Base-by-base conservation (phyloP, 2,888 invertebrate species). In the Drosophila quinaria region DNA sequence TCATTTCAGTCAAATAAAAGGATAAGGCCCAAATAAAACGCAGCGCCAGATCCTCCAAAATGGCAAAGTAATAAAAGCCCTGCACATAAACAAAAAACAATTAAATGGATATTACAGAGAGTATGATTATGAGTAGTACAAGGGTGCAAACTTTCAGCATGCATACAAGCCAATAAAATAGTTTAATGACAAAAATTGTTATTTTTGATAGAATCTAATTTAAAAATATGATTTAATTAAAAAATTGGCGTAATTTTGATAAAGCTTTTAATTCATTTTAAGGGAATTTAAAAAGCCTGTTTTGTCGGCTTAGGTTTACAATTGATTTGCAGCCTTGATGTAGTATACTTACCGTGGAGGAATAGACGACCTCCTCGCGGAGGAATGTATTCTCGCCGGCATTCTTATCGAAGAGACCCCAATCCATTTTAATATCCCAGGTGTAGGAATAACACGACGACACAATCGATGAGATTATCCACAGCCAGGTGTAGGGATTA, bases 371-470 rank as follows among this genome's bases (percentile, higher is more conserved):
- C 94, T 99, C 98, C 91, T 99, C 98, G 44, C 99, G 94, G 1
- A 99, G 94, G 92, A 98, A 96, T 91, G 94, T 95, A 94, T 98
- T 97, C 93, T 98, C 98, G 0, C 97, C 97, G 1, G 98, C 96
- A 80, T 97, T 97, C 62, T 95, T 95, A 91, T 98, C 98, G 90
- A 99, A 96, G 62, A 99, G 94, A 0, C 99, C 99, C 99, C 99
- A 99, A 94, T 99, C 99, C 97, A 99, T 98, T 93, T 97, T 98
- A 37, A 99, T 96, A 93, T 99, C 99, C 99, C 99, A 99, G 2
- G 97, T 96, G 92, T 98, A 98, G 0, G 99, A 97, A 93, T 99
- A 99, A 68, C 97, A 95, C 0, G 99, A 98, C 59, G 97, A 98
- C 3, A 98, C 93, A 35, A 98, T 92, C 81, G 96, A 96, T 46